Base-by-base conservation (phyloP, 2,113 vertebrate species). In the Scomber colias region DNA sequence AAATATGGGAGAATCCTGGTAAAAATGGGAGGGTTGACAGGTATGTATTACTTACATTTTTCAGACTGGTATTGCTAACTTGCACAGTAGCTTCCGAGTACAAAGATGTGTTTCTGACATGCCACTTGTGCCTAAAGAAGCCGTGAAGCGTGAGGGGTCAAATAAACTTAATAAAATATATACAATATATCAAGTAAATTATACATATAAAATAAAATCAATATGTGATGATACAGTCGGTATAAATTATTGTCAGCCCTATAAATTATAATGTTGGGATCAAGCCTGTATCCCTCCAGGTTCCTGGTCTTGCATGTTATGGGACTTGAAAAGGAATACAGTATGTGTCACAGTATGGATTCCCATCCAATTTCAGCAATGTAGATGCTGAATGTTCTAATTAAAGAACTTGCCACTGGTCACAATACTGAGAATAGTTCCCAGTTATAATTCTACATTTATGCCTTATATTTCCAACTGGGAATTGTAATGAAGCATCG, bases 401-500 rank as follows among this genome's bases (percentile, higher is more conserved):
- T 79, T 76, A 68, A 59, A 71, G 55, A 56, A 30, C 53, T 80
- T 77, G 60, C 83, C 73, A 66, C 21, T 1, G 71, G 67, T 81
- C 5, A 45, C 69, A 81, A 75, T 77, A 72, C 24, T 50, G 13
- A 11, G 24, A 76, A 77, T 68, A 67, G 64, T 63, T 50, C 24
- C 30, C 54, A 45, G 27, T 62, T 40, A 70, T 70, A 16, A 60
- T 81, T 31, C 7, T 50, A 56, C 31, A 15, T 35, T n/a, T 15
- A n/a, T 56, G 3, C 5, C 10, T 59, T 56, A 24, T 48, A 64
- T 56, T 65, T 63, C 24, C 21, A 11, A 9, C n/a, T 66, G 73
- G 57, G 66, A 81, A 65, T 83, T 64, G 59, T 30, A 50, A 51
- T 3, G 2, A 57, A 19, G 13, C 53, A 11, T 54, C 9, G 46